Percentiles rank a stretch among this genome's conserved stretches.
phyloP scores from a whole-genome alignment of 1,140 invertebrate genomes.

The Heterodera carotae region DNA sequence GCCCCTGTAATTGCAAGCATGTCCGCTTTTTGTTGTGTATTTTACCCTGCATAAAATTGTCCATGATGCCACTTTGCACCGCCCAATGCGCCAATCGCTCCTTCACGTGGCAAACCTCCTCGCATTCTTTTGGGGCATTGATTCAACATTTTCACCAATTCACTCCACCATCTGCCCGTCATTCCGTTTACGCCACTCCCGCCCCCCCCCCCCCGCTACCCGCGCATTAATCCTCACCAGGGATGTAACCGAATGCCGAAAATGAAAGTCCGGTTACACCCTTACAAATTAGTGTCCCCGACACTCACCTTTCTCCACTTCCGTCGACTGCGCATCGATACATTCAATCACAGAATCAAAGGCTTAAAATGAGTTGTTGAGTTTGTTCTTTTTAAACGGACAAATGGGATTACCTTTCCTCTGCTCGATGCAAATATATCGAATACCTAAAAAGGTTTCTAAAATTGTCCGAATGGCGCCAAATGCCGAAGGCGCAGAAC shows the following conservation, averaged over 20 bases:
- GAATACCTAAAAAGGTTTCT: slow-evolving; percentile 9
- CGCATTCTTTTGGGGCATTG: slow-evolving; percentile 31
- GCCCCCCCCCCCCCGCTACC: too few relatives aligned
- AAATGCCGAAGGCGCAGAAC: too few relatives aligned
- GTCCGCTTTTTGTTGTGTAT: background rate
- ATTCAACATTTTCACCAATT: background rate
- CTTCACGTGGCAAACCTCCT: slow-evolving; percentile 30
- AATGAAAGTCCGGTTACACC: too few relatives aligned
- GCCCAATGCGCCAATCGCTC: slow-evolving; percentile 37
- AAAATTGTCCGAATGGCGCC: background rate
- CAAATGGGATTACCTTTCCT: slow-evolving; percentile 19
- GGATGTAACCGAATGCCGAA: too few relatives aligned
- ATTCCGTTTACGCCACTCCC: too few relatives aligned
- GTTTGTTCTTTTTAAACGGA: background rate
- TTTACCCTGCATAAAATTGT: slow-evolving; percentile 35
- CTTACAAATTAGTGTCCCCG: too few relatives aligned
- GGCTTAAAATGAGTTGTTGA: slow-evolving; percentile 1
- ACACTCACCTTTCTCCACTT: slow-evolving; percentile 23
- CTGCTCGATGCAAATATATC: slow-evolving; percentile 40
- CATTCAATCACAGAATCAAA: slow-evolving; percentile 42
- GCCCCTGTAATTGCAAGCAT: background rate
- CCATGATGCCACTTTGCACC: slow-evolving; percentile 36
- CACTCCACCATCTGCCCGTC: too few relatives aligned
- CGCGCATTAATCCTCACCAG: too few relatives aligned
- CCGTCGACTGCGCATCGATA: slow-evolving; percentile 29